Evolutionary conservation across 37 sponge, comb jelly and placozoan species (phyloP).

Genomic region (Cladorhizidae sp.): DNA sequence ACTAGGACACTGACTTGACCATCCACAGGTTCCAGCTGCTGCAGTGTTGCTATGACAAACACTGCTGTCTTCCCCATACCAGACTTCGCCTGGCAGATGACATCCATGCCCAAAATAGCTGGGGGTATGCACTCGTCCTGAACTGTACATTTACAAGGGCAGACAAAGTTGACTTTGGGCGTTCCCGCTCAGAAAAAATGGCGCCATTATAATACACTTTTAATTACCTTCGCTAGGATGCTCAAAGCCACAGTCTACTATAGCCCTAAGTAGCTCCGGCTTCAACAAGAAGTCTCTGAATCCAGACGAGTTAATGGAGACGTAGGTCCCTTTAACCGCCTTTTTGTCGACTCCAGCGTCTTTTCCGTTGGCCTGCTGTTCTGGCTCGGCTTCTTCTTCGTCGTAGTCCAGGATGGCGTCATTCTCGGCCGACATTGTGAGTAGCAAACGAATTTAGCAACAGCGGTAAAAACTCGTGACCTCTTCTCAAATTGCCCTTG

Average conservation of each 20-base stretch:
- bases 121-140: conserved; percentile 99
- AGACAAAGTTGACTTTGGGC: not conserved
- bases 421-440: conserved; percentile 21
- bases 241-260: conserved; percentile 99
- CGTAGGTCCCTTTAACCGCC: conserved; percentile 95
- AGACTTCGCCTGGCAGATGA: conserved; percentile 98
- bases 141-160: conserved; percentile 67
- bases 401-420: conserved; percentile 85
- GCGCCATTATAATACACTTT: too few relatives aligned
- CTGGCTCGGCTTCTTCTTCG: conserved; percentile 70
- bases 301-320: conserved; percentile 96
- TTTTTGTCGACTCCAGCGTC: conserved; percentile 44
- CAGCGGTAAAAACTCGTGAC: too few relatives aligned
- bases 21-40: conserved; percentile 96
- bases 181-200: not conserved
- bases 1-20: conserved; percentile 94
- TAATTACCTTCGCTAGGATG: conserved; percentile 98
- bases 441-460: too few relatives aligned
- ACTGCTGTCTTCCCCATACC: conserved; percentile 99
- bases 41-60: conserved; percentile 96
- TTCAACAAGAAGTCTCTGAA: conserved; percentile 98
- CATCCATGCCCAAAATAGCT: conserved; percentile 97
- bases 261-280: conserved; percentile 94
- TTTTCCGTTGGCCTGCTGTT: conserved; percentile 51
- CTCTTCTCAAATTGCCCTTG: too few relatives aligned